phyloP scores from a whole-genome alignment of 2,113 vertebrate genomes.

The Lynx canadensis region DNA sequence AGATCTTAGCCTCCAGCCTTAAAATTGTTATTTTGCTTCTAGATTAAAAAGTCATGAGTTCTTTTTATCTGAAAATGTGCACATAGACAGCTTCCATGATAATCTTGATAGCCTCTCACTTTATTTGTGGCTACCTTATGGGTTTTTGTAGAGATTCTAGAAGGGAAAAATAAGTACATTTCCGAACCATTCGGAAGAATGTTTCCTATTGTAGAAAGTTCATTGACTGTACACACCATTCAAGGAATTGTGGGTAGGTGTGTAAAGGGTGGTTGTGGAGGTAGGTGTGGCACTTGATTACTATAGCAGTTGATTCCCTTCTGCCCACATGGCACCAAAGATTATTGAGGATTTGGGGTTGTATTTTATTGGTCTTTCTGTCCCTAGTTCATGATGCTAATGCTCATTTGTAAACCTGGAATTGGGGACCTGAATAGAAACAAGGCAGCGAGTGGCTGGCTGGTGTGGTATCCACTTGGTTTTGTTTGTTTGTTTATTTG shows the following conservation, averaged over 20 bases:
- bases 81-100: not conserved
- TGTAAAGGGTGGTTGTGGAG: not conserved
- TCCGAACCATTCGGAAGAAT: not conserved
- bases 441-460: not conserved
- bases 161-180: not conserved
- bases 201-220: not conserved
- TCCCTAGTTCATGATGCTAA: not conserved
- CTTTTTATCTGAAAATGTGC: not conserved
- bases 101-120: not conserved
- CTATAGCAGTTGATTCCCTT: too few relatives aligned
- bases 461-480: not conserved
- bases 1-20: not conserved
- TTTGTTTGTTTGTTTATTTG: not conserved
- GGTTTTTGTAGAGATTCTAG: not conserved
- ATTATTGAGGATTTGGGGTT: not conserved
- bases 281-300: not conserved
- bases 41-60: not conserved
- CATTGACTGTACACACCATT: not conserved
- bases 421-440: not conserved
- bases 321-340: not conserved
- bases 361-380: not conserved
- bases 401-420: not conserved
- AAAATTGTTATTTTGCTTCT: not conserved
- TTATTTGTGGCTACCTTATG: not conserved
- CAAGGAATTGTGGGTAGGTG: too few relatives aligned